Evolutionary conservation across 2,797 vertebrate species (phyloP).

Genomic region (Peromyscus aztecus): DNA sequence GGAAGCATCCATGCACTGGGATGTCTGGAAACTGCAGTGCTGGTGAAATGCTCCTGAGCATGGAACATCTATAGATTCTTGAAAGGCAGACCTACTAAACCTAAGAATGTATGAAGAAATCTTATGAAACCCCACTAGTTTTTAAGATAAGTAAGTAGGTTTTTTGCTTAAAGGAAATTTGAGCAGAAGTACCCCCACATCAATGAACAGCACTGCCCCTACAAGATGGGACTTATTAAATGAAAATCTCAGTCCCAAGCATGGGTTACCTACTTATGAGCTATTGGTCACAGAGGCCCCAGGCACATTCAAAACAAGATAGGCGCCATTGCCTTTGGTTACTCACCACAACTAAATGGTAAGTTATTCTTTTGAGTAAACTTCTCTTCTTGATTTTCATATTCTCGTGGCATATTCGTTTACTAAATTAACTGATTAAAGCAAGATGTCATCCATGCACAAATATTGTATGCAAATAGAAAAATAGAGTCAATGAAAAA

Average conservation of each 20-base stretch:
- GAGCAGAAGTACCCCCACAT: background rate
- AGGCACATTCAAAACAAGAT: background rate
- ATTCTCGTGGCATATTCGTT: background rate
- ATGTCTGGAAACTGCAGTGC: rapidly evolving
- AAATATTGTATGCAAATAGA: background rate
- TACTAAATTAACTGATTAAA: background rate
- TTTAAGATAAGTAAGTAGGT: background rate
- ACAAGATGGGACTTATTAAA: background rate
- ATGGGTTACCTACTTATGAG: background rate
- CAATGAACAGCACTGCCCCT: background rate
- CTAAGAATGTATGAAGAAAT: background rate
- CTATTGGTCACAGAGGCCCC: background rate
- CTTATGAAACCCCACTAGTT: background rate
- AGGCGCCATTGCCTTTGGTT: background rate
- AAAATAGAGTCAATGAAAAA: background rate
- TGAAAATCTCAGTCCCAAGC: background rate
- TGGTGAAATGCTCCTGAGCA: rapidly evolving
- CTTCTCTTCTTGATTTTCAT: background rate
- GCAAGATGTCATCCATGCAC: background rate
- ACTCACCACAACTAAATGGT: background rate
- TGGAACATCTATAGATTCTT: background rate
- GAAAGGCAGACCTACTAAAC: background rate
- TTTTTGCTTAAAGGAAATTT: background rate
- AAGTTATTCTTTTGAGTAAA: background rate
- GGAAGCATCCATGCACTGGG: background rate